Evolutionary conservation across 1,140 invertebrate species (phyloP), one percentile per base, ranked within the genome.

Genomic region (Eueides isabella): DNA sequence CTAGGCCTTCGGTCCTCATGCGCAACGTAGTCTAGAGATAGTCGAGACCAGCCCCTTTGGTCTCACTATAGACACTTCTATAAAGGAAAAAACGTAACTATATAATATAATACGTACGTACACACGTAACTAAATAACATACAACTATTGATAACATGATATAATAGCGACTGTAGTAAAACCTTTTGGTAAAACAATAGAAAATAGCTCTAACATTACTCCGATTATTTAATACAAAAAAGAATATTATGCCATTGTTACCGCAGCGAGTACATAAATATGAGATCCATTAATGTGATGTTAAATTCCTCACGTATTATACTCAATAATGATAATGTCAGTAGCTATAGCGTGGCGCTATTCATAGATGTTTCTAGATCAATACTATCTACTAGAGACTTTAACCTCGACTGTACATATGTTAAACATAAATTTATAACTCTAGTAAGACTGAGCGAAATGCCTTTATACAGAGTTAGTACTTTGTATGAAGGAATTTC

Each of bases 321-420:
- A 26, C 11, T 48, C 65, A 29, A 29, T 48, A 67, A 26, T 44
- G 65, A 67, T 67, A 67, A 67, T 67, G 38, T 67, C 65, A 28
- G 41, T 30, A 67, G 26, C 26, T 67, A n/a, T 44, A n/a, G 33
- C 65, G 33, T 41, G 64, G 5, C 19, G 35, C 64, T 66, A 66
- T 66, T 66, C 64, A 66, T 66, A 66, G 64, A 66, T 26, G 64
- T 66, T 38, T 66, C 35, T 38, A 66, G 64, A 66, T 66, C 64
- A 28, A 66, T 66, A 66, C 23, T 41, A 35, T 66, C n/a, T 35
- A 66, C 64, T 26, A 55, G 48, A 23, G 11, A 55, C 23, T 55
- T 26, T 55, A 55, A 55, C 48, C 48, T 55, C 48, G 48, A 55
- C 48, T 55, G 23, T 55, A 26, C 0, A 55, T 9, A 55, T 55